These are phyloP conservation scores for Drosophila tropicalis DNA, from an alignment of 1,140 invertebrate species.

Conservation along the genomic window DNA sequence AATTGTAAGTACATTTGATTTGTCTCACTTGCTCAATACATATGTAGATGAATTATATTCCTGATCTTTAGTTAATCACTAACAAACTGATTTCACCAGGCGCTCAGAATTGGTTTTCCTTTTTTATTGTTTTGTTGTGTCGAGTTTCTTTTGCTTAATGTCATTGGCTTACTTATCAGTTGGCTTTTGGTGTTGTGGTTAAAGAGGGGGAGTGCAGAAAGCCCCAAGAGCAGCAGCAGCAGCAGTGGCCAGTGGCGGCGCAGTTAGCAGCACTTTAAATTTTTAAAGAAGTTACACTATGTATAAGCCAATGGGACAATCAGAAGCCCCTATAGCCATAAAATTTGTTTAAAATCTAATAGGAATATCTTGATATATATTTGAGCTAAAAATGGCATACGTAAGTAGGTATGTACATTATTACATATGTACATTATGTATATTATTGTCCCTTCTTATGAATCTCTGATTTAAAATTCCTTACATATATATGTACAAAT, in stretches of 20 bases:
- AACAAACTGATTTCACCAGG: constrained; percentile 9
- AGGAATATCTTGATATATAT: too few relatives aligned
- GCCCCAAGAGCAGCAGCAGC: constrained; percentile 8
- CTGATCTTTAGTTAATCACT: constrained; percentile 22
- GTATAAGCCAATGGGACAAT: neutral
- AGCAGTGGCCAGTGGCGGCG: constrained; percentile 3
- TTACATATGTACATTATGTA: too few relatives aligned
- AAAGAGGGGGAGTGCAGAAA: neutral
- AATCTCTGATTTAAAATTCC: too few relatives aligned
- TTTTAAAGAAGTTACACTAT: neutral
- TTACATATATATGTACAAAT: too few relatives aligned
- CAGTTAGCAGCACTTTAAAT: neutral
- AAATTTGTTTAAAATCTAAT: too few relatives aligned
- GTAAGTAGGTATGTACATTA: too few relatives aligned
- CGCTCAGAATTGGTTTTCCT: neutral
- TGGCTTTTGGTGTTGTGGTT: neutral
- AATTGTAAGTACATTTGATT: constrained; percentile 58
- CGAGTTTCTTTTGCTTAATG: constrained; percentile 20
- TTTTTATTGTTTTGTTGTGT: neutral
- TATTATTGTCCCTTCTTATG: too few relatives aligned
- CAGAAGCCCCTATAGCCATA: too few relatives aligned
- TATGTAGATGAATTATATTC: constrained; percentile 27
- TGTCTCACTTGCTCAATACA: neutral
- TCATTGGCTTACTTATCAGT: constrained; percentile 32
- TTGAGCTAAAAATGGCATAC: too few relatives aligned